Conservation (phyloP, 1,140 invertebrate species). For the Brachystomella parvula region DNA sequence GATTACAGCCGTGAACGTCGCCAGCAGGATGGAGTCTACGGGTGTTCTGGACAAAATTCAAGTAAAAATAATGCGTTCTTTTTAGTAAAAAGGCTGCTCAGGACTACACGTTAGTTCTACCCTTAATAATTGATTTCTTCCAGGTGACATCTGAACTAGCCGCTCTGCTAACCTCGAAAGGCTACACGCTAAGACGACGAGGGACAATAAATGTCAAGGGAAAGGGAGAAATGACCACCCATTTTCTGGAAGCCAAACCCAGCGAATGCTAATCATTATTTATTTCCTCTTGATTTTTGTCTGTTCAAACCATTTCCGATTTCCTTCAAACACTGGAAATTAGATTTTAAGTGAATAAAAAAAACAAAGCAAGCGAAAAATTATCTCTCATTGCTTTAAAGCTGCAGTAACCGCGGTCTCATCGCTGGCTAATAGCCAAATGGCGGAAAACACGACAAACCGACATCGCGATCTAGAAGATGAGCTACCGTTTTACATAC, state of each 20-base stretch:
- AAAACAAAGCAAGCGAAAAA: no score
- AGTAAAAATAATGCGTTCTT: slow-evolving; percentile 45
- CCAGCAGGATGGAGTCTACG: slow-evolving; percentile 79
- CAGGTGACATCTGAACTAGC: slow-evolving; percentile 81
- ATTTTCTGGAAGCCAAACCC: slow-evolving; percentile 60
- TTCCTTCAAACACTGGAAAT: no score
- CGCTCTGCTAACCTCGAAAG: slow-evolving; percentile 62
- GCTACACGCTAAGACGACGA: slow-evolving; percentile 67
- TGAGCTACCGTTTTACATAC: no score
- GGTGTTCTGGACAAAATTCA: slow-evolving; percentile 72
- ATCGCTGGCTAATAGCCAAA: no score
- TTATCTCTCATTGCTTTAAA: no score
- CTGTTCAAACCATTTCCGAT: no score
- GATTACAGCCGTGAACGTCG: slow-evolving; percentile 86
- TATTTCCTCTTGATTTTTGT: neutral
- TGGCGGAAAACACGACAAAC: no score
- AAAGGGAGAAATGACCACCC: slow-evolving; percentile 91
- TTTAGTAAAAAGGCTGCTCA: slow-evolving; percentile 27
- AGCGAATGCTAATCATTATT: neutral
- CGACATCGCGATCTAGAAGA: no score
- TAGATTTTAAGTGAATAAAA: no score
- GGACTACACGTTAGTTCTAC: neutral
- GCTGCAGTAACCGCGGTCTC: no score
- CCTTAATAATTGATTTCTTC: slow-evolving; percentile 23
- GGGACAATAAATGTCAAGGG: slow-evolving; percentile 84